phyloP scores from a whole-genome alignment of 1,140 invertebrate genomes.

The Mizuhopecten yessoensis region DNA sequence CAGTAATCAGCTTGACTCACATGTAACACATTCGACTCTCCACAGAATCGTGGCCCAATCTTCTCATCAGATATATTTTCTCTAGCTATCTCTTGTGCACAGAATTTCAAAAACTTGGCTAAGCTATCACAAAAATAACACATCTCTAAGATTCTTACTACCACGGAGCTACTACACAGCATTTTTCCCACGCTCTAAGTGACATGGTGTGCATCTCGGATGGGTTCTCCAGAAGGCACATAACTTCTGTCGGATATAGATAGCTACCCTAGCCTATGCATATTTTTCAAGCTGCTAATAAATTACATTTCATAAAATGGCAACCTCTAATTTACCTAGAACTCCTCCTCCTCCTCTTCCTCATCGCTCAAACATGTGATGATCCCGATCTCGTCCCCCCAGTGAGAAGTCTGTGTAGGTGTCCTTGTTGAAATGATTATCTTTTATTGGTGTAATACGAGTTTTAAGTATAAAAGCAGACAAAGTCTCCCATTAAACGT shows the following conservation, averaged over 20 bases:
- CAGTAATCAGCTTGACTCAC: neutral
- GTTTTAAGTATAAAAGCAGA: neutral
- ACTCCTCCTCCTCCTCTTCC: neutral
- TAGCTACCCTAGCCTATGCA: neutral
- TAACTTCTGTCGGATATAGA: neutral
- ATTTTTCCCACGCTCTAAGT: conserved; percentile 37
- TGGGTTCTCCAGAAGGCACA: neutral
- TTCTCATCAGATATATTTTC: neutral
- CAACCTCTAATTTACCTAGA: neutral
- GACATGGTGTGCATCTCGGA: neutral
- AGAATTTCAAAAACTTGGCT: conserved; percentile 32
- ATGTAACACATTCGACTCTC: neutral
- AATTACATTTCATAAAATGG: conserved; percentile 2
- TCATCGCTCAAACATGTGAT: neutral
- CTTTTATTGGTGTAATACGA: neutral
- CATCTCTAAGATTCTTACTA: neutral
- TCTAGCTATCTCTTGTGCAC: conserved; percentile 1
- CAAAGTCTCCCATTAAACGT: neutral
- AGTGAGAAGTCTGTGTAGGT: neutral
- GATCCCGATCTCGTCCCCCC: neutral
- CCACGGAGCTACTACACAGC: neutral
- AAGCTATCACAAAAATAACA: conserved; percentile 29
- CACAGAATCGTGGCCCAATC: neutral
- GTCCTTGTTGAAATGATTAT: neutral
- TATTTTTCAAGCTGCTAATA: conserved; percentile 11